Evolutionary conservation across 2,888 invertebrate genomes (phyloP), one percentile per base, ranked within the genome.

Genomic region (Andrena flavipes): DNA sequence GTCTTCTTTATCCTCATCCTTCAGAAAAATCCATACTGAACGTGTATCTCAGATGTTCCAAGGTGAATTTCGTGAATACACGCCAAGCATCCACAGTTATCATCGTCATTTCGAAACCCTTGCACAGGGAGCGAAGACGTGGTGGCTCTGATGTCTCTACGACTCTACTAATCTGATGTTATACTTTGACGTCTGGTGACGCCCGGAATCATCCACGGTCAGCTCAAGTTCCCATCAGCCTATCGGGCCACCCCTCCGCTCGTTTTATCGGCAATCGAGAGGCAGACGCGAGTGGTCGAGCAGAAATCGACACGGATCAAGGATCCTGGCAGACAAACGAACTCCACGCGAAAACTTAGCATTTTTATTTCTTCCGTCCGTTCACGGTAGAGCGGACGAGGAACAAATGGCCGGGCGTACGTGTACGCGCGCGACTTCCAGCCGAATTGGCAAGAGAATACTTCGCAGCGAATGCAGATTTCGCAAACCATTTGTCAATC

Each of bases 401-500:
- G 88, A 88, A 88, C 88, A 88, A 88, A 88, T 89, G 84, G 85
- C 74, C 76, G 83, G 82, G 79, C 23, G 56, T 80, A 87, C 80
- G 82, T 72, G 80, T 85, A 85, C 80, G 75, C 74, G 84, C 83
- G 79, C 86, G 87, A 89, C 84, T 89, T 89, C 83, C 89, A 81
- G 73, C 77, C 87, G 86, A 89, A 91, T 89, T 89, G 90, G 88
- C 90, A 84, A 85, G 86, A 87, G 84, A 87, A 87, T 86, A 88
- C 90, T 90, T 88, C 84, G 89, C 89, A 89, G 82, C 88, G 88
- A 91, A 92, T 92, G 92, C 91, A 92, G 93, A 92, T 92, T 90
- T 91, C 90, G 89, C 88, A 85, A 90, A 88, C 91, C 91, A 93
- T 93, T 93, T 92, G 92, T 93, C 92, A 92, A 92, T 92, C 91